Evolutionary conservation across 2,888 invertebrate genomes (phyloP).

Genomic region (Ethmia dodecea): DNA sequence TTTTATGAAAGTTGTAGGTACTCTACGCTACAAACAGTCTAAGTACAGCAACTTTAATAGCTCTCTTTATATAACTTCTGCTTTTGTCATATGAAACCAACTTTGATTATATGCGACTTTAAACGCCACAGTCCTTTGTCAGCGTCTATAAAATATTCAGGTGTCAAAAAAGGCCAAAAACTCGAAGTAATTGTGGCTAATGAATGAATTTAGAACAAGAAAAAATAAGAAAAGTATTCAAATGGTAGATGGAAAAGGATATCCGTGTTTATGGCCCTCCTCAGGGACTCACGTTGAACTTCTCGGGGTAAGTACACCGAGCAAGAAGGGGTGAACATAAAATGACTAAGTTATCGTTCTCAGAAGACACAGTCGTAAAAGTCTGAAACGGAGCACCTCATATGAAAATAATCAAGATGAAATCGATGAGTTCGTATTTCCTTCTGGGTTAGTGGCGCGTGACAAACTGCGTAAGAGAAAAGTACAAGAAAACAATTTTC

Average conservation of each 20-base stretch:
- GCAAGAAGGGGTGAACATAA: constrained; percentile 70
- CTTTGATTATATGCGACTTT: too few relatives aligned
- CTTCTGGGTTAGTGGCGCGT: constrained; percentile 14
- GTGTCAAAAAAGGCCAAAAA: too few relatives aligned
- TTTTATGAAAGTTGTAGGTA: too few relatives aligned
- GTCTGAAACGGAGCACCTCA: constrained; percentile 57
- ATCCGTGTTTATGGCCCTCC: constrained; percentile 66
- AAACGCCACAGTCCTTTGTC: too few relatives aligned
- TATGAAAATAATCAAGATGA: constrained; percentile 69
- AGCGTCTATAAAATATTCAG: too few relatives aligned
- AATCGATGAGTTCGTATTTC: constrained; percentile 45
- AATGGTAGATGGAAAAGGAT: constrained; percentile 62
- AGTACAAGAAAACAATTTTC: too few relatives aligned
- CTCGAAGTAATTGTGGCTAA: too few relatives aligned
- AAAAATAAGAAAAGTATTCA: constrained; percentile 46
- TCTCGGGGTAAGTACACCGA: constrained; percentile 54
- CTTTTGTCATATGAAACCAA: too few relatives aligned
- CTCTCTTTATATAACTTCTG: too few relatives aligned
- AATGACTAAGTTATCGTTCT: constrained; percentile 75
- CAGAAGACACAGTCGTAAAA: constrained; percentile 71
- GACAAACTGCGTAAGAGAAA: too few relatives aligned
- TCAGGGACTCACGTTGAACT: constrained; percentile 61
- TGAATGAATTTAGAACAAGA: constrained; percentile 28
- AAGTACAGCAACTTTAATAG: too few relatives aligned
- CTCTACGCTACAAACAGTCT: too few relatives aligned